Evolutionary conservation across 2,113 vertebrate genomes (phyloP), one percentile per base, ranked within the genome.

Genomic region (Ptyas mucosa): DNA sequence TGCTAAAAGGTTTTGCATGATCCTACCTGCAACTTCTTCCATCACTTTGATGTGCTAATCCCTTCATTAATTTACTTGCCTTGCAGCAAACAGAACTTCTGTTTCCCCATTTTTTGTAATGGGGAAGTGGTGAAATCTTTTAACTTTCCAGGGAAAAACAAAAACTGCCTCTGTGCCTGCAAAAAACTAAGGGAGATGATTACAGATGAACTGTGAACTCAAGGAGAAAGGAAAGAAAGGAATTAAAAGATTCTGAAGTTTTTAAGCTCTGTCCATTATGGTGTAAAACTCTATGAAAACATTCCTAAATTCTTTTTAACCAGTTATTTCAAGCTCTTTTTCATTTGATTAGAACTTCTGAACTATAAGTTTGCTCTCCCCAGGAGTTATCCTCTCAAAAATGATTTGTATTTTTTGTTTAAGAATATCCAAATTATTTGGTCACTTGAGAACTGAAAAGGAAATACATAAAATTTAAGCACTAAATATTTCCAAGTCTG

Each of bases 391-490:
- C 88, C 43, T 93, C 29, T 49, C 53, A 43, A 89, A 86, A 29
- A 90, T 49, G 57, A 92, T 26, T 89, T 54, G 64, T 39, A 43
- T 55, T 93, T 58, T 51, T 89, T 58, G 29, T 89, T 93, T 55
- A 58, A 20, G n/a, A 49, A 55, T 85, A 93, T 93, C 29, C 88
- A 85, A 90, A 85, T 90, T 85, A 93, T 89, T 34, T 85, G 54
- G 54, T 61, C 54, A 86, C 24, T 90, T 61, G 54, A 90, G 88
- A 89, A 54, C 54, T 61, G 24, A 86, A 89, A 11, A 24, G 92
- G 43, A 89, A 92, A 92, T 85, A 24, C 6, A 57, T 51, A 54
- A 92, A 90, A 90, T 86, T 46, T 57, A 86, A 39, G 34, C 61
- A 54, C 29, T 54, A 90, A 90, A 86, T 86, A 34, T 26, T 53